Conservation (phyloP, 2,797 vertebrate species). For the Phrynocephalus guinanensis region DNA sequence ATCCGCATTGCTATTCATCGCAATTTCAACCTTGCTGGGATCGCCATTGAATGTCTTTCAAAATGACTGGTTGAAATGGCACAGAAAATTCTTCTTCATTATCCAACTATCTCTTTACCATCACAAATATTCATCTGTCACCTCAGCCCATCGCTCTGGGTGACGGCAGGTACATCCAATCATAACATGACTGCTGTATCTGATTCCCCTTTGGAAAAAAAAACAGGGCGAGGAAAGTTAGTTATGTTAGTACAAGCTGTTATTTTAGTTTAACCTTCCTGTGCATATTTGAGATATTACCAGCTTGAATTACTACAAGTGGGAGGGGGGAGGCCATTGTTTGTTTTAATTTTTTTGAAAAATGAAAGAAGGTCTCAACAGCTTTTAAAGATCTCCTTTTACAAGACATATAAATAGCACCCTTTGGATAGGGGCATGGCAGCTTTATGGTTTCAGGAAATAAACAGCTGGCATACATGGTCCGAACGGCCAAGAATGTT, state of each 20-base stretch:
- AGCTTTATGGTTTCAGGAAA: not conserved
- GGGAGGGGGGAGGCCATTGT: not conserved
- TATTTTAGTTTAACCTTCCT: not conserved
- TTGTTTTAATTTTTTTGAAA: no score
- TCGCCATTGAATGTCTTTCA: not conserved
- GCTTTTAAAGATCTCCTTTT: not conserved
- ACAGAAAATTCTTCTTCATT: not conserved
- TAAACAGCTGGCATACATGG: conserved; percentile 12
- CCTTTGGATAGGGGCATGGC: conserved; percentile 12
- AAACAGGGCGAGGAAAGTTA: not conserved
- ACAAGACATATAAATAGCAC: not conserved
- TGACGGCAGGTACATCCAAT: not conserved
- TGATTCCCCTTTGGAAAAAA: not conserved
- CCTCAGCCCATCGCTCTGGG: not conserved
- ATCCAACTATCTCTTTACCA: not conserved
- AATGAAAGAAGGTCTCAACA: not conserved
- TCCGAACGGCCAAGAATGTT: not conserved
- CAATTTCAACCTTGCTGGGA: no score
- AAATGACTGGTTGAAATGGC: conserved; percentile 16
- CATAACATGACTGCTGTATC: not conserved
- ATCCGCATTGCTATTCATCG: no score
- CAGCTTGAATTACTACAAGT: conserved; percentile 12
- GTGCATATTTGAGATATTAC: not conserved
- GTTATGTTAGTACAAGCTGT: no score
- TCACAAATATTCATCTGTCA: not conserved